Base-by-base conservation (phyloP, 2,797 vertebrate genomes). In the Pterois miles region DNA sequence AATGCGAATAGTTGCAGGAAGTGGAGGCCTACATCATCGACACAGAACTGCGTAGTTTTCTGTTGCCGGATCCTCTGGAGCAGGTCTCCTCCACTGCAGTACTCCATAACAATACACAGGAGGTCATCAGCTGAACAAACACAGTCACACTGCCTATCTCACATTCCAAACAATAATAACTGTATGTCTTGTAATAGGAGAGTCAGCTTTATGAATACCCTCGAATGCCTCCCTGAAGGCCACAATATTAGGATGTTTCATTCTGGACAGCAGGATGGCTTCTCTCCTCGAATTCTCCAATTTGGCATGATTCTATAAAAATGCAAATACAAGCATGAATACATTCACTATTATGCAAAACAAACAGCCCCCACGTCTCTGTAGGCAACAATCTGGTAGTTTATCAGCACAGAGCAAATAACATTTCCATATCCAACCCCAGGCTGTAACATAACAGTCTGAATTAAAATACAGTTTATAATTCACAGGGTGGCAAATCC, bases 91-190 rank as follows among this genome's bases (percentile, higher is more conserved):
- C 94, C 96, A 4, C 96, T 91, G 91, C 98, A 99, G 89, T 96
- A 97, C 86, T 99, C 97, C 97, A 98, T 98, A 27, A 97, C 96
- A 75, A 98, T 98, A 80, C 96, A 97, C 73, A 98, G 83, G 85
- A 97, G 94, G 85, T 94, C 95, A 68, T 94, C 94, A 80, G 86
- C 98, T 99, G 77, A 16, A 82, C 63, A 89, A 78, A 87, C 83
- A 87, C 70, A 88, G 69, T 76, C 80, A 78, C 79, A 76, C 4
- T 27, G 34, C 12, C 22, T 68, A 58, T 48, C 71, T 33, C 65
- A 23, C 34, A 74, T 40, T 66, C 53, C 54, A 74, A 70, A 84
- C 58, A 48, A 70, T 33, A 63, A 67, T 20, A 58, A 69, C 23
- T 40, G 40, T 23, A 48, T 62, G 53, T 29, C 58, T 65, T 68